Percentiles rank a stretch among this genome's conserved stretches.
phyloP scores from a whole-genome alignment of 2,888 invertebrate genomes.

The Diarsia rubi region DNA sequence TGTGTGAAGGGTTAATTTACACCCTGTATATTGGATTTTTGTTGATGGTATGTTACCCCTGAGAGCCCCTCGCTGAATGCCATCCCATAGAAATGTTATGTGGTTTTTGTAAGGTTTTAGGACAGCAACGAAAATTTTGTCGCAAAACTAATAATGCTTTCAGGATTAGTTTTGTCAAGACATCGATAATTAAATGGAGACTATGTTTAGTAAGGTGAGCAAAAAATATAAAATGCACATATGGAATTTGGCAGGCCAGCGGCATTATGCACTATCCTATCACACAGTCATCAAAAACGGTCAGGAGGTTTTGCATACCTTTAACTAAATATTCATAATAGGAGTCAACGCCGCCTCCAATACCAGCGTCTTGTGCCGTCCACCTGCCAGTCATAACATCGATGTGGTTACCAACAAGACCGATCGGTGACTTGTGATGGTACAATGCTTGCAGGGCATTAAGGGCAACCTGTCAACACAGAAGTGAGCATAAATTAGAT shows the following conservation, averaged over 20 bases:
- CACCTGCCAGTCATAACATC: constrained; percentile 98
- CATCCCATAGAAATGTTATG: not conserved
- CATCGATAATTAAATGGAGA: no score
- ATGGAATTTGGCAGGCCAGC: no score
- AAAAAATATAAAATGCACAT: no score
- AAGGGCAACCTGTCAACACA: constrained; percentile 93
- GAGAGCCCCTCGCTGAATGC: not conserved
- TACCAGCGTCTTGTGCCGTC: constrained; percentile 99
- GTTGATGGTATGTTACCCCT: not conserved
- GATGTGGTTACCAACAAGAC: constrained; percentile 98
- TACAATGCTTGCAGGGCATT: constrained; percentile 97
- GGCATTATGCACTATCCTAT: no score
- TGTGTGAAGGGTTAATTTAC: no score
- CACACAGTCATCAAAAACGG: no score
- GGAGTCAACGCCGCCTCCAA: constrained; percentile 98
- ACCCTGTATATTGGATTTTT: not conserved
- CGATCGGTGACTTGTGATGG: constrained; percentile 96
- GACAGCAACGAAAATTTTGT: no score
- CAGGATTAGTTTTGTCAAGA: no score
- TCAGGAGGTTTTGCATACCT: constrained; percentile 84
- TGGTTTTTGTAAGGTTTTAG: no score
- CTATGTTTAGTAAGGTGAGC: no score
- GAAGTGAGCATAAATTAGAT: not conserved
- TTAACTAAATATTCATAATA: constrained; percentile 99
- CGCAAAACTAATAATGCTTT: no score